These are phyloP conservation scores for Acronicta leporina DNA, from an alignment of 2,888 invertebrate species.

Conservation along the genomic window DNA sequence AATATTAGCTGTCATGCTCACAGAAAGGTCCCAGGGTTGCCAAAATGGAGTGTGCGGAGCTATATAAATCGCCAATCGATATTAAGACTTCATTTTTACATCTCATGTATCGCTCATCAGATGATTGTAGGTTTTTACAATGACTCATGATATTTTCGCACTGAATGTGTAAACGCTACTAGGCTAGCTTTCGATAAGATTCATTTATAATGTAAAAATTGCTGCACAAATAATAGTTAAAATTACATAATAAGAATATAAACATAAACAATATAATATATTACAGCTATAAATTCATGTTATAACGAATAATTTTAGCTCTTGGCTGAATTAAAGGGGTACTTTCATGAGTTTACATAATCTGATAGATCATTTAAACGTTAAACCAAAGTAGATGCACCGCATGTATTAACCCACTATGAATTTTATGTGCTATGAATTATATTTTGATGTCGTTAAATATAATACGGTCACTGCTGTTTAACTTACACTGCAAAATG, in stretches of 20 bases:
- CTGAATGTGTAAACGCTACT: too few relatives aligned
- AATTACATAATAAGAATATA: background rate
- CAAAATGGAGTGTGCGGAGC: constrained; percentile 14
- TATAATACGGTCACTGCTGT: constrained; percentile 21
- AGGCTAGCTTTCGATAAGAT: too few relatives aligned
- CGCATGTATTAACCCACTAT: background rate
- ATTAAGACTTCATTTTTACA: constrained; percentile 18
- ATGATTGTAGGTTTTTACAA: constrained; percentile 10
- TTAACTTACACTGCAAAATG: constrained; percentile 1
- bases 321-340: constrained; percentile 16
- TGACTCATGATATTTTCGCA: background rate
- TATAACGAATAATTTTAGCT: constrained; percentile 19
- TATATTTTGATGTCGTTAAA: constrained; percentile 15
- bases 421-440: constrained; percentile 17
- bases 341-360: constrained; percentile 35
- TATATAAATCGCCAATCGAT: constrained; percentile 28
- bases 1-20: constrained; percentile 32
- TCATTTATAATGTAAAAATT: too few relatives aligned
- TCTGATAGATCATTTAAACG: constrained; percentile 4
- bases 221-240: too few relatives aligned
- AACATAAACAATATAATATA: constrained; percentile 19
- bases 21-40: constrained; percentile 26
- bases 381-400: constrained; percentile 2
- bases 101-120: constrained; percentile 15
- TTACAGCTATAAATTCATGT: constrained; percentile 23